phyloP scores from a whole-genome alignment of 2,888 invertebrate genomes.

The Xylocampa areola region DNA sequence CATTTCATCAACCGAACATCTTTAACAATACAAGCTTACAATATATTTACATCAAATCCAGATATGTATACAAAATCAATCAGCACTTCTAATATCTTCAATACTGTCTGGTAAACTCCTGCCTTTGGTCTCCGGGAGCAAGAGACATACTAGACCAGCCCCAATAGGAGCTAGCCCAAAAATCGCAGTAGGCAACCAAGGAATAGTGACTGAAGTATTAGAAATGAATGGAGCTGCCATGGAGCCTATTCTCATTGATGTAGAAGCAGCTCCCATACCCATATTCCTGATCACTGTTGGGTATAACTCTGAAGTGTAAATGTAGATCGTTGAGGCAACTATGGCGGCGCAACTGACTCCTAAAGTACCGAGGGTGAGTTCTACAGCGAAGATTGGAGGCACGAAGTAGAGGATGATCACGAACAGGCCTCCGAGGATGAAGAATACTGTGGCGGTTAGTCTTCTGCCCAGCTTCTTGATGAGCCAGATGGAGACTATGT shows the following conservation, averaged over 20 bases:
- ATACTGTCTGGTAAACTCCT: slow-evolving; percentile 93
- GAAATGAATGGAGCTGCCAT: slow-evolving; percentile 95
- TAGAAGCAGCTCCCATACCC: slow-evolving; percentile 95
- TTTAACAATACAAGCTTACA: no score
- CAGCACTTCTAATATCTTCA: slow-evolving; percentile 88
- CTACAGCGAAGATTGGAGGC: slow-evolving; percentile 85
- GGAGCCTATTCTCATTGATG: slow-evolving; percentile 95
- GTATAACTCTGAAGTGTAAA: slow-evolving; percentile 96
- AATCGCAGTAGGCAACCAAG: slow-evolving; percentile 92
- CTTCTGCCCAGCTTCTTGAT: slow-evolving; percentile 92
- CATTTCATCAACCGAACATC: no score
- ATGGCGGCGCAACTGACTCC: slow-evolving; percentile 95
- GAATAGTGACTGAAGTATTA: slow-evolving; percentile 84
- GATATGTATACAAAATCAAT: slow-evolving; percentile 9
- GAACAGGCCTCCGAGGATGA: slow-evolving; percentile 90
- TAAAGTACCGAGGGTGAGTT: slow-evolving; percentile 91
- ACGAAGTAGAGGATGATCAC: slow-evolving; percentile 90
- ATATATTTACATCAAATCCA: not conserved
- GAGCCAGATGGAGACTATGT: slow-evolving; percentile 85
- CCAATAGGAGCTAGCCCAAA: slow-evolving; percentile 92
- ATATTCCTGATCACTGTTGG: slow-evolving; percentile 96
- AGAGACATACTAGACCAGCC: slow-evolving; percentile 91
- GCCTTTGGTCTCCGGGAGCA: slow-evolving; percentile 94
- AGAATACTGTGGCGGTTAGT: slow-evolving; percentile 90
- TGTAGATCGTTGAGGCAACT: slow-evolving; percentile 94